Evolutionary conservation across 1,140 invertebrate species (phyloP), one percentile per base, ranked within the genome.

Genomic region (Drosophila biarmipes): DNA sequence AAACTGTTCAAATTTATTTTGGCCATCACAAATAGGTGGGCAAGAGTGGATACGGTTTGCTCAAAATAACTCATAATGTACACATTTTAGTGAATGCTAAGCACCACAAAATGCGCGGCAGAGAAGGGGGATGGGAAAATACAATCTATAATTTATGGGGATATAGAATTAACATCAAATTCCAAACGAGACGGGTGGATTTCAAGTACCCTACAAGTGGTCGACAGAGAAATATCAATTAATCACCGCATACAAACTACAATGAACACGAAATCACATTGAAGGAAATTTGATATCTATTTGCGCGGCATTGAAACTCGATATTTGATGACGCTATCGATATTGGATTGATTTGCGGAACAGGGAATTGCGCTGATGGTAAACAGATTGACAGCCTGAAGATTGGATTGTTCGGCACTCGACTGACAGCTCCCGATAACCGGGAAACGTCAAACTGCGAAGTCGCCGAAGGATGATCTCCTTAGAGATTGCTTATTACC

Each of bases 391-490:
- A 24, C 21, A 55, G 63, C 55, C 48, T 34, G 34, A 24, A 46
- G 66, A 69, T 69, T 48, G 40, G 51, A 68, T 69, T 64, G 57
- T 38, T 62, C 17, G 24, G 15, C 15, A 19, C 12, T 37, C 56
- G 10, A 62, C 62, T 43, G 58, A 38, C 27, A 48, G 55, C 38
- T 58, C n/a, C 17, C 35, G 38, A 27, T 46, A 74, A 63, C 51
- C 71, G 52, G 71, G 43, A 73, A 73, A 74, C 71, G 72, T 74
- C 72, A 74, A 74, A 56, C 59, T 63, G 72, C 24, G 38, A 74
- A 74, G 71, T 66, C 71, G 72, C 12, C 34, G 59, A 73, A 74
- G 71, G 59, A 74, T 74, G 72, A 74, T 74, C 72, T 56, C 59
- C 61, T 64, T 74, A 45, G 59, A 74, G 72, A 74, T 73, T 74